Conservation (phyloP, 2,113 vertebrate species). For the Isurus oxyrinchus region DNA sequence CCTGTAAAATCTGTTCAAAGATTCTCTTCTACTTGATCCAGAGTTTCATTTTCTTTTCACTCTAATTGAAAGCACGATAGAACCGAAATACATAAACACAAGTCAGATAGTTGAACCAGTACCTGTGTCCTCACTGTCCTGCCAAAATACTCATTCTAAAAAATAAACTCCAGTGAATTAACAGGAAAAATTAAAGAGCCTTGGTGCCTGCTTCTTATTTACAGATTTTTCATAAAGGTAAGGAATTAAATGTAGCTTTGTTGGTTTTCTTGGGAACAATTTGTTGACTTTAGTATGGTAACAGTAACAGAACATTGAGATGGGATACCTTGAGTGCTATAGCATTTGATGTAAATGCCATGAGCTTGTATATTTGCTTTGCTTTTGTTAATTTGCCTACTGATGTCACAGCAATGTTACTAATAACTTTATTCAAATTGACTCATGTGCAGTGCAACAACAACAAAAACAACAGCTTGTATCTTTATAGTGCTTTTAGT, state of each 20-base stretch:
- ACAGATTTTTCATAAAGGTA: constrained; percentile 25
- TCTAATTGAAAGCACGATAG: neutral
- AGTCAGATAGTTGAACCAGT: neutral
- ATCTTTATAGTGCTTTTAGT: neutral
- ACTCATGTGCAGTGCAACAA: neutral
- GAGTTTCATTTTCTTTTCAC: constrained; percentile 27
- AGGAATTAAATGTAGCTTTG: neutral
- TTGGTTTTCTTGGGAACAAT: neutral
- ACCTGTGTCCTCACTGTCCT: neutral
- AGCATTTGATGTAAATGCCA: neutral
- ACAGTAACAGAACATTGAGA: neutral
- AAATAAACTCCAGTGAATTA: neutral
- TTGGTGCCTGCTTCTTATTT: neutral
- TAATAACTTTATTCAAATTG: neutral
- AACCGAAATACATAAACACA: neutral
- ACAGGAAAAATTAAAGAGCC: neutral
- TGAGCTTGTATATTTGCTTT: neutral
- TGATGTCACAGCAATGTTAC: neutral
- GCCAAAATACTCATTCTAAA: neutral
- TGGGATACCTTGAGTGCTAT: neutral
- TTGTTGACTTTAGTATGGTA: neutral
- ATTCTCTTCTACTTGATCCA: neutral
- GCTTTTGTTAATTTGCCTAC: neutral
- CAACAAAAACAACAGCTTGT: neutral
- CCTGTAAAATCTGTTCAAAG: neutral